Conservation (phyloP, 2,113 vertebrate species). For the Emberiza fucata region DNA sequence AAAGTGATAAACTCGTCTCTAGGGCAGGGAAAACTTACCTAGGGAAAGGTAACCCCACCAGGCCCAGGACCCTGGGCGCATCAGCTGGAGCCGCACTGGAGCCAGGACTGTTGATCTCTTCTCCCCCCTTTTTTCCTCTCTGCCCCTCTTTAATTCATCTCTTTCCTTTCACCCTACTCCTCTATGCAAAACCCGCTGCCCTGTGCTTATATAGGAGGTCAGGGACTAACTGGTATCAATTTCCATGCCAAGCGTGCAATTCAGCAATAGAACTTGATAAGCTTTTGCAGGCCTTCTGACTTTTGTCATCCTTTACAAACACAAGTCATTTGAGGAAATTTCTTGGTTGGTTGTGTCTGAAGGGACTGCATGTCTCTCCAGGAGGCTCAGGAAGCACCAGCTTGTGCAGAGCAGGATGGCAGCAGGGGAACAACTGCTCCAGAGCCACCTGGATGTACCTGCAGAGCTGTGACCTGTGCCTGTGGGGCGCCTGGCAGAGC, state of each 20-base stretch:
- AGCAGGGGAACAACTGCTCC: neutral
- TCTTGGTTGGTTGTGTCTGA: neutral
- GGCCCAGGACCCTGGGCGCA: neutral
- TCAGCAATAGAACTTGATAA: neutral
- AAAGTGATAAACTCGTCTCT: neutral
- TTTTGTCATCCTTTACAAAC: neutral
- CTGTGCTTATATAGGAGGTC: neutral
- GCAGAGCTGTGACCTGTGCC: neutral
- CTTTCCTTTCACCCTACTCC: neutral
- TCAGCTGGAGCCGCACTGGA: neutral
- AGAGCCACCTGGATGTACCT: neutral
- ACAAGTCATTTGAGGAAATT: neutral
- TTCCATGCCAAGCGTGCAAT: neutral
- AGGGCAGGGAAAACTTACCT: neutral
- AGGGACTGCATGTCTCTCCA: neutral
- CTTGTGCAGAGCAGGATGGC: accelerated
- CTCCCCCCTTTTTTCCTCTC: neutral
- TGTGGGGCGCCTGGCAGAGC: neutral
- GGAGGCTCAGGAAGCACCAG: neutral
- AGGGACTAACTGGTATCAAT: neutral
- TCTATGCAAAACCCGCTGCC: neutral
- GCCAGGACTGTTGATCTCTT: neutral
- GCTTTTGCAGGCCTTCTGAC: neutral
- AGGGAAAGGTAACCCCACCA: neutral
- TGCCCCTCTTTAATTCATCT: neutral